Base-by-base conservation (phyloP, 1,140 invertebrate genomes). In the Pomacea maculata region DNA sequence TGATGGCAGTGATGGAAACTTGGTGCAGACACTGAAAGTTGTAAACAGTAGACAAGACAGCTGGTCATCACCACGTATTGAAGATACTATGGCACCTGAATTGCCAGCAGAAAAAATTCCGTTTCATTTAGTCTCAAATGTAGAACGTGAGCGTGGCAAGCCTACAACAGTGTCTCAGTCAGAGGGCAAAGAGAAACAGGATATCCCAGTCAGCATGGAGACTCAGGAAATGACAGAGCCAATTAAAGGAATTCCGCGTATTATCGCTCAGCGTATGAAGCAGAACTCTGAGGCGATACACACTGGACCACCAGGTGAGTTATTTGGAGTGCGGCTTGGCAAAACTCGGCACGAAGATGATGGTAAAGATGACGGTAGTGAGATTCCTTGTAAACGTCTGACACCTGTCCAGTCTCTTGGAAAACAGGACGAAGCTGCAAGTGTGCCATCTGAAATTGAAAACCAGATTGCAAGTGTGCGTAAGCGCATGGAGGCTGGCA, bases 171-270 rank as follows among this genome's bases (percentile, higher is more conserved):
- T 57, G 21, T 21, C 17, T 25, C 10, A 55, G 11, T 29, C 54
- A 55, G 61, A 75, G 54, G 65, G 68, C n/a, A 63, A 8, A 29
- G 70, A 76, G n/a, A 74, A 71, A 65, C 25, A 61, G 57, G 57
- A 61, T 61, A 14, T 61, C 57, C 57, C 57, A 61, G 57, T 17
- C 15, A 17, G 11, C 57, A 61, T 61, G 57, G 57, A 54, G 74
- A 77, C 34, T 25, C 68, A 72, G 75, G 73, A 45, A 67, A 64
- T 65, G 21, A 55, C 77, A 54, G 61, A 81, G 52, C 83, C 83
- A 21, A 54, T 84, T 8, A 82, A 80, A 81, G 83, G 83, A 19
- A 84, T 84, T 52, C 83, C 83, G 34, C 80, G 79, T 61, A 82
- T 84, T 29, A 81, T 84, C 15, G 81, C 83, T 14, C 52, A 83